Percentiles rank a stretch among this genome's conserved stretches.
These are phyloP conservation scores for Chrysolina haemoptera DNA, from an alignment of 2,888 invertebrate species.

Conservation along the genomic window DNA sequence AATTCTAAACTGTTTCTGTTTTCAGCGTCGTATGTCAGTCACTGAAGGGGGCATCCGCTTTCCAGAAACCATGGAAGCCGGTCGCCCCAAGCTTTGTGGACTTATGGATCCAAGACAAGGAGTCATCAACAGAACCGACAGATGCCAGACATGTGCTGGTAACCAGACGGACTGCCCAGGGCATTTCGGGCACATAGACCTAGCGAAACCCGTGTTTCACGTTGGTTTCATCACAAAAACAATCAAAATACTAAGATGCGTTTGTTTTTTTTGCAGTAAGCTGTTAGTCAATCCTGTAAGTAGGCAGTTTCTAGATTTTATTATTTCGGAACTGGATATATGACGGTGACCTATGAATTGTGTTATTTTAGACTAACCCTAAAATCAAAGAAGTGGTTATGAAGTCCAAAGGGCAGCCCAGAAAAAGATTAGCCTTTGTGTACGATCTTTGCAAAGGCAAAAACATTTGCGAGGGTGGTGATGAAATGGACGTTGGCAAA, in stretches of 20 bases:
- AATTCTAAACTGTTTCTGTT: constrained; percentile 51
- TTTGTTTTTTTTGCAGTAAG: constrained; percentile 99
- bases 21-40: constrained; percentile 96
- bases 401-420: constrained; percentile 96
- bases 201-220: constrained; percentile 99
- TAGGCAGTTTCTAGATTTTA: constrained; percentile 61
- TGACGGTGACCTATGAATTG: not conserved
- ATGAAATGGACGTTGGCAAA: constrained; percentile 94
- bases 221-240: constrained; percentile 98
- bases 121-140: constrained; percentile 93
- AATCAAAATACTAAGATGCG: constrained; percentile 97
- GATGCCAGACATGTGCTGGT: constrained; percentile 97
- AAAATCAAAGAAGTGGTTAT: constrained; percentile 95
- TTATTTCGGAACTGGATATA: no score
- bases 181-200: constrained; percentile 98
- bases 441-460: constrained; percentile 99
- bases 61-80: constrained; percentile 98
- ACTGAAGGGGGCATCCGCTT: constrained; percentile 97
- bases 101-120: constrained; percentile 99
- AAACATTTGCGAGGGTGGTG: constrained; percentile 98
- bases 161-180: constrained; percentile 99
- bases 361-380: constrained; percentile 79
- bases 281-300: constrained; percentile 94
- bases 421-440: constrained; percentile 94
- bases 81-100: constrained; percentile 97